Conservation (phyloP, 2,113 vertebrate species). For the Muntiacus muntjak region DNA sequence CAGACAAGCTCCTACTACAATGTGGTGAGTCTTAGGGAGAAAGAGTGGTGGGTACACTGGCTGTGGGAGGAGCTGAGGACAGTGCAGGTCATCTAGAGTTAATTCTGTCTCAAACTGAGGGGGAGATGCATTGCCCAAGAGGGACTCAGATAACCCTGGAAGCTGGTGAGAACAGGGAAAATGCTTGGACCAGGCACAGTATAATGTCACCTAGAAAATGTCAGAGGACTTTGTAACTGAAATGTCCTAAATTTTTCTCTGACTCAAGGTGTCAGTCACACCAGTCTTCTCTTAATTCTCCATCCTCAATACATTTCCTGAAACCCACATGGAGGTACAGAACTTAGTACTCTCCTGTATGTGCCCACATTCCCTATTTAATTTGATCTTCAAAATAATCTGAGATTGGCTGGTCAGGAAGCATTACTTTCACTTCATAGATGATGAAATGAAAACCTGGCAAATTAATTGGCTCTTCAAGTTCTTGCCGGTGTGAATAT, state of each 20-base stretch:
- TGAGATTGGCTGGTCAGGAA: not conserved
- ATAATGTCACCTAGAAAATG: not conserved
- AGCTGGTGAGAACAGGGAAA: not conserved
- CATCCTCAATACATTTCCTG: not conserved
- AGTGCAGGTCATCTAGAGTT: not conserved
- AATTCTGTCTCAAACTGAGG: not conserved
- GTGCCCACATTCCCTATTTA: not conserved
- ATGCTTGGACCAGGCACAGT: not conserved
- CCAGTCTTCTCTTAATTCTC: not conserved
- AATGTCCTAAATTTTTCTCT: not conserved
- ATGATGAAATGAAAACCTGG: not conserved
- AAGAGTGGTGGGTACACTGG: not conserved
- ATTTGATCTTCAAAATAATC: not conserved
- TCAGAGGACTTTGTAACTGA: not conserved
- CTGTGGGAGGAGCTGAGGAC: not conserved
- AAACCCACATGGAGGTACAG: not conserved
- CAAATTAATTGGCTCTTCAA: not conserved
- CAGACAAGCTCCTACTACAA: constrained; percentile 82
- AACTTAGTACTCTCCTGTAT: not conserved
- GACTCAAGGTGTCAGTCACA: not conserved
- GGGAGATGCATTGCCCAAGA: not conserved
- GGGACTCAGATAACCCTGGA: too few species aligned
- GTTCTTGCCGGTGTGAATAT: not conserved
- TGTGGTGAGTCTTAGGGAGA: constrained; percentile 77
- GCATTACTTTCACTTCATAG: not conserved